Evolutionary conservation across 2,113 vertebrate genomes (phyloP).

Genomic region (Sturnira hondurensis): DNA sequence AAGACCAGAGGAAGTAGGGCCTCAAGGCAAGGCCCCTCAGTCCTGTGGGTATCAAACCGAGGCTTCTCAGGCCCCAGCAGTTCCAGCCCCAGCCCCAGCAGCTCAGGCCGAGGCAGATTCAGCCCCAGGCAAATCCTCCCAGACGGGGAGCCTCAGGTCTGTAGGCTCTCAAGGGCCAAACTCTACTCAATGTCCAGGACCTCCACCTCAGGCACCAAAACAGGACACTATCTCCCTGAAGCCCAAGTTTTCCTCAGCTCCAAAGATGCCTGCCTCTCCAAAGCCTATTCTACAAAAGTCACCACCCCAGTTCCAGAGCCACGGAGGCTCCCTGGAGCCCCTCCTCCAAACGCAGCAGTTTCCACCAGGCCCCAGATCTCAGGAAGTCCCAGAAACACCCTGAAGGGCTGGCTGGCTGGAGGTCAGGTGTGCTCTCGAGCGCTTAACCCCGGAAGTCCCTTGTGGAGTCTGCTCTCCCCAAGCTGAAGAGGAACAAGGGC

Average conservation of each 20-base stretch:
- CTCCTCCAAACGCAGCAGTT: not conserved
- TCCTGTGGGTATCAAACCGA: not conserved
- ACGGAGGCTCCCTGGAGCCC: conserved; percentile 13
- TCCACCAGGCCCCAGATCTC: conserved; percentile 7
- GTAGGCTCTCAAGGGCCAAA: conserved; percentile 5
- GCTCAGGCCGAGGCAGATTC: not conserved
- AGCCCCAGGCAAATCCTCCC: not conserved
- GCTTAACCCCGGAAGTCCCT: conserved; percentile 62
- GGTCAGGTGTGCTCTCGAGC: conserved; percentile 61
- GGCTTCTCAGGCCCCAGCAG: not conserved
- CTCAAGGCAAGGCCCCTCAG: not conserved
- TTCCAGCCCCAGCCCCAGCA: not conserved
- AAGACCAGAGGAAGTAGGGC: not conserved
- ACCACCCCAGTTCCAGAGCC: conserved; percentile 30
- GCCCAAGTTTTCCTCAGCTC: not conserved
- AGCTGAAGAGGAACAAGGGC: conserved; percentile 41
- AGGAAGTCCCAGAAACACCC: conserved; percentile 7
- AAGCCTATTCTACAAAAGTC: not conserved
- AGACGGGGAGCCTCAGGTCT: not conserved
- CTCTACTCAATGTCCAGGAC: not conserved
- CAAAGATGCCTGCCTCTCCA: not conserved
- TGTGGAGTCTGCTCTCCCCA: conserved; percentile 68
- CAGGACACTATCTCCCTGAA: not conserved
- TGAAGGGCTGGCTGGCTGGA: conserved; percentile 65
- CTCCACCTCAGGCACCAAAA: conserved; percentile 6